Evolutionary conservation across 2,113 vertebrate species (phyloP).

Genomic region (Xiphophorus hellerii): DNA sequence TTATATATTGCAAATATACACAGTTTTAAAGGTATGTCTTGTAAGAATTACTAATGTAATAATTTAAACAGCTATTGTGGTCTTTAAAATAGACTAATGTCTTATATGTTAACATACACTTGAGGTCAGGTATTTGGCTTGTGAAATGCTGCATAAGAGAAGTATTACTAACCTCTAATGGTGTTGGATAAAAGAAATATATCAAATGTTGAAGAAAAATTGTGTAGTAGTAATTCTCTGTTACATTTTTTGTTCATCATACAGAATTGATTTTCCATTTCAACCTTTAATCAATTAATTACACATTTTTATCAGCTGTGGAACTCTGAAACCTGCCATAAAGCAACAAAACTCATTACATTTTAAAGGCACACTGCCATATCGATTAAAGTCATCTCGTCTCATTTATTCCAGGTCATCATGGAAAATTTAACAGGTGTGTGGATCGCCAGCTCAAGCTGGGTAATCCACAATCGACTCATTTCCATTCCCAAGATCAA

Average conservation of each 20-base stretch:
- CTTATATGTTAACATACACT: not conserved
- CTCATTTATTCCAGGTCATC: slow-evolving; percentile 71
- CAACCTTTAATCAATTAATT: not conserved
- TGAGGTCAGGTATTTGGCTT: not conserved
- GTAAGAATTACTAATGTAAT: not conserved
- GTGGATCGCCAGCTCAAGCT: slow-evolving; percentile 88
- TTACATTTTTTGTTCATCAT: not conserved
- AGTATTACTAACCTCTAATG: too few relatives aligned
- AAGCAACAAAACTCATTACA: not conserved
- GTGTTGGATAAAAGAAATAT: not conserved
- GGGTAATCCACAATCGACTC: slow-evolving; percentile 68
- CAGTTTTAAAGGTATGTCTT: not conserved
- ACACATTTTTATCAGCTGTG: not conserved
- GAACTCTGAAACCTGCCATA: too few relatives aligned
- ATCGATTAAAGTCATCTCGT: not conserved
- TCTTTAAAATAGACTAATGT: not conserved
- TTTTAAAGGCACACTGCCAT: not conserved
- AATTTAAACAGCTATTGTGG: not conserved
- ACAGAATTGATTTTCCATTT: not conserved
- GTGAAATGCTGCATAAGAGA: too few relatives aligned
- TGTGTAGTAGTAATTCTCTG: too few relatives aligned
- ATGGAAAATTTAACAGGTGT: slow-evolving; percentile 78
- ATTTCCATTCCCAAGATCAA: slow-evolving; percentile 69
- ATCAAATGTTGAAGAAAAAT: not conserved
- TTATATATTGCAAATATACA: not conserved